These are phyloP conservation scores for Gopherus flavomarginatus DNA, from an alignment of 2,113 vertebrate genomes.

Conservation along the genomic window DNA sequence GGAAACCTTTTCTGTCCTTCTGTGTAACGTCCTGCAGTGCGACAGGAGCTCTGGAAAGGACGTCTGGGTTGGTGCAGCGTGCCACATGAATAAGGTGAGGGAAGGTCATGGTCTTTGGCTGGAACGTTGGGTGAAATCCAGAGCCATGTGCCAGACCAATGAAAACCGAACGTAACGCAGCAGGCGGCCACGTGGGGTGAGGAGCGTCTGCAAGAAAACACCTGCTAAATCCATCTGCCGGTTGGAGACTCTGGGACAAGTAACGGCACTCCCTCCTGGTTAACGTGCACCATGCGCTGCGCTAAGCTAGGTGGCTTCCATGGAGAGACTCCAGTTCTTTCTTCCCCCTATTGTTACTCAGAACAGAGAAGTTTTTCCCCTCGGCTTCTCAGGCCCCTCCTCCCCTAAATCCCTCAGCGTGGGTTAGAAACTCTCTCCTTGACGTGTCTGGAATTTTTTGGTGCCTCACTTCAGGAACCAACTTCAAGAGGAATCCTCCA, in stretches of 20 bases:
- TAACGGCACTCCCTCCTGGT: background rate
- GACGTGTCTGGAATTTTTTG: background rate
- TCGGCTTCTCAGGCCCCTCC: background rate
- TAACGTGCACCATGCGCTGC: background rate
- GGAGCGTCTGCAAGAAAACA: background rate
- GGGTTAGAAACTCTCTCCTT: no score
- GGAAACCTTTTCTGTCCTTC: background rate
- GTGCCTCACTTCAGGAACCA: background rate
- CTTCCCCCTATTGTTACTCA: background rate
- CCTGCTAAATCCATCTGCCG: background rate
- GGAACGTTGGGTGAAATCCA: background rate
- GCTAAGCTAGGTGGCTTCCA: background rate
- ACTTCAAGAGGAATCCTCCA: background rate
- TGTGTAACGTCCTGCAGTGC: background rate
- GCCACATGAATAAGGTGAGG: rapidly evolving
- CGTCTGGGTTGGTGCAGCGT: background rate
- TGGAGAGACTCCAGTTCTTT: background rate
- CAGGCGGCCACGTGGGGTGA: background rate
- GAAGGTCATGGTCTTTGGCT: rapidly evolving
- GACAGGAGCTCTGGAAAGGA: background rate
- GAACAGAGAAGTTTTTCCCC: background rate
- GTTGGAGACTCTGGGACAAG: background rate
- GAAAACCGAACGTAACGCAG: background rate
- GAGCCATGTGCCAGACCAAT: background rate
- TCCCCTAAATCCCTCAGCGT: background rate